These are phyloP conservation scores for Lepeophtheirus salmonis DNA, from an alignment of 1,140 invertebrate genomes.

Conservation along the genomic window DNA sequence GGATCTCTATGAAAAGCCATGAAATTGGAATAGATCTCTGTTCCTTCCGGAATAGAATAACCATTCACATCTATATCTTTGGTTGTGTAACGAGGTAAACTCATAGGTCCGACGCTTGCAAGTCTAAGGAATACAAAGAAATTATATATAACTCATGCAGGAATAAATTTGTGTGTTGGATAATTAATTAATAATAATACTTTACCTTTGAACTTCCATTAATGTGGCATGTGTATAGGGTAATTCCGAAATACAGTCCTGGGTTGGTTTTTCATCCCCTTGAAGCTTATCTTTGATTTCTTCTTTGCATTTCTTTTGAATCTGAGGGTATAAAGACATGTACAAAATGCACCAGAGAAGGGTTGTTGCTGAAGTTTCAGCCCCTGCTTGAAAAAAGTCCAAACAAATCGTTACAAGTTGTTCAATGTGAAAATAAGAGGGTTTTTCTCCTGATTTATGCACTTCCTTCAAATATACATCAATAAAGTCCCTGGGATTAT, in stretches of 20 bases:
- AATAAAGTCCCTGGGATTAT: slow-evolving; percentile 29
- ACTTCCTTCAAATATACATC: slow-evolving; percentile 28
- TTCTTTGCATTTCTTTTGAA: slow-evolving; percentile 42
- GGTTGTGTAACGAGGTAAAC: slow-evolving; percentile 27
- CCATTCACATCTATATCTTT: slow-evolving; percentile 24
- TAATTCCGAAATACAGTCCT: neutral
- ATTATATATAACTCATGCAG: no score
- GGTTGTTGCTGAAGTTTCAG: slow-evolving; percentile 46
- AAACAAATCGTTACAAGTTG: slow-evolving; percentile 13
- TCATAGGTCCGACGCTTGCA: slow-evolving; percentile 26
- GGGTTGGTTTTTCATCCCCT: slow-evolving; percentile 8
- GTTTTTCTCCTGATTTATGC: slow-evolving; percentile 13
- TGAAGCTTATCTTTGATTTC: slow-evolving; percentile 43
- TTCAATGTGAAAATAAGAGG: slow-evolving; percentile 9
- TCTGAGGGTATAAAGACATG: slow-evolving; percentile 40
- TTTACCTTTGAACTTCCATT: slow-evolving; percentile 17
- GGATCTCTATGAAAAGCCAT: neutral
- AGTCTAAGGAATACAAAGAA: no score
- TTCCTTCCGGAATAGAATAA: slow-evolving; percentile 24
- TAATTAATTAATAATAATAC: no score
- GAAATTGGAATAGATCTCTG: neutral
- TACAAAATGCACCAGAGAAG: slow-evolving; percentile 47
- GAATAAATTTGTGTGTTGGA: no score
- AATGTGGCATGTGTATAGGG: slow-evolving; percentile 14
- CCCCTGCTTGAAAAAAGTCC: slow-evolving; percentile 22